Base-by-base conservation (phyloP, 2,888 invertebrate genomes). In the Meghimatium bilineatum region DNA sequence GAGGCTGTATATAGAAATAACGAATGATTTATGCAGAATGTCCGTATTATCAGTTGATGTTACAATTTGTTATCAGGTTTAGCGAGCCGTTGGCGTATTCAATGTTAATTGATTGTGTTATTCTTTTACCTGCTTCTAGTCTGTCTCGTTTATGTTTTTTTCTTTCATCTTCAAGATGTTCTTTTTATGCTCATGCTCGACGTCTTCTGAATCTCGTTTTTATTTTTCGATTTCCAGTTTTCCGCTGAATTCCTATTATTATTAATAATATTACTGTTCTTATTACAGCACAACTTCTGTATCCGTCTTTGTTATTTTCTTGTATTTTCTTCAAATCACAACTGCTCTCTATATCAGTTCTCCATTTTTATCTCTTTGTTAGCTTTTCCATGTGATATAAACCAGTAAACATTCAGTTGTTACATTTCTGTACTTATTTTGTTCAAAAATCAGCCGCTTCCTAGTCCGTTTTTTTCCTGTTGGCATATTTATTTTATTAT, bases 111-210 rank as follows among this genome's bases (percentile, higher is more conserved):
- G 6, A 44, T 44, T 44, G 12, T 44, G 44, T 8, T 44, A 12
- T 44, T 44, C 44, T 5, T 44, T 5, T 44, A 12, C 44, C 5
- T 44, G 44, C 44, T 44, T 44, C 44, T 12, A 8, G 12, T 44
- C 5, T 44, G 44, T 44, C 44, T 44, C 6, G 44, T 44, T 12
- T 44, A 44, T 44, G 44, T 26, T 32, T 36, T n/a, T n/a, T 80
- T 23, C 52, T 14, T 60, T 34, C 32, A 32, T 56, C 10, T 63
- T 10, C 75, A 32, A 20, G 32, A n/a, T 34, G 32, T 75, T 66
- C 14, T 38, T 44, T 34, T 66, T 72, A n/a, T n/a, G 26, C 26
- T 77, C 82, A 56, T 66, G 56, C 56, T 82, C 36, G 49, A 44
- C 38, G n/a, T n/a, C n/a, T 52, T 44, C 69, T 77, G 20, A 26